phyloP scores from a whole-genome alignment of 2,888 invertebrate genomes.

The Polyploca ridens region DNA sequence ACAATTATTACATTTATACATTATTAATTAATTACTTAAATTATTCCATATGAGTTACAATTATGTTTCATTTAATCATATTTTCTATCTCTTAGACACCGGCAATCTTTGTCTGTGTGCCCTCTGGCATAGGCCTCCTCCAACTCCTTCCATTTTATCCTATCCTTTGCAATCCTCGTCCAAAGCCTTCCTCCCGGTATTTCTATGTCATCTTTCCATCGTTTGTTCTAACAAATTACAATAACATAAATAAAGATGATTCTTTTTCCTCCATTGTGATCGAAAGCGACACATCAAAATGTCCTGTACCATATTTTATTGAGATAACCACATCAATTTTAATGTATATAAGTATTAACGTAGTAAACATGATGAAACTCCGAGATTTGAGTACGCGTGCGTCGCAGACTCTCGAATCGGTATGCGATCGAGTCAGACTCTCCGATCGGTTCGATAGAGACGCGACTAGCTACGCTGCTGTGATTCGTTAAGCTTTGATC shows the following conservation, averaged over 20 bases:
- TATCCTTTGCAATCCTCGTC: too few relatives aligned
- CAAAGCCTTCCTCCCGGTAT: too few relatives aligned
- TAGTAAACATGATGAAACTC: slow-evolving; percentile 82
- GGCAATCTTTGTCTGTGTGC: too few relatives aligned
- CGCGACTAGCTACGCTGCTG: slow-evolving; percentile 53
- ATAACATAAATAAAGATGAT: background rate
- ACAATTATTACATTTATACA: too few relatives aligned
- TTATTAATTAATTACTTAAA: too few relatives aligned
- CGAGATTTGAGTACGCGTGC: slow-evolving; percentile 83
- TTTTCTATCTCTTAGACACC: too few relatives aligned
- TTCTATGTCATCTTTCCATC: too few relatives aligned
- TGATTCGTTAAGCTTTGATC: slow-evolving; percentile 82
- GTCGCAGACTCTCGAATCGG: slow-evolving; percentile 56
- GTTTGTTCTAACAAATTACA: too few relatives aligned
- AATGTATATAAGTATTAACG: background rate
- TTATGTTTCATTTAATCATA: too few relatives aligned
- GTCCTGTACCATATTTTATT: background rate
- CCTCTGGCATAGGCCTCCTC: too few relatives aligned
- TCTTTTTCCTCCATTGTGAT: background rate
- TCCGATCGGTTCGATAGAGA: slow-evolving; percentile 65
- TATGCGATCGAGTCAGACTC: slow-evolving; percentile 58
- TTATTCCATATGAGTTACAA: too few relatives aligned
- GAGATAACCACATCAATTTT: background rate
- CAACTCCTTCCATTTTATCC: too few relatives aligned
- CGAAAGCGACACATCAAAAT: background rate